phyloP scores from a whole-genome alignment of 2,797 vertebrate species.

The Limnodromus scolopaceus region DNA sequence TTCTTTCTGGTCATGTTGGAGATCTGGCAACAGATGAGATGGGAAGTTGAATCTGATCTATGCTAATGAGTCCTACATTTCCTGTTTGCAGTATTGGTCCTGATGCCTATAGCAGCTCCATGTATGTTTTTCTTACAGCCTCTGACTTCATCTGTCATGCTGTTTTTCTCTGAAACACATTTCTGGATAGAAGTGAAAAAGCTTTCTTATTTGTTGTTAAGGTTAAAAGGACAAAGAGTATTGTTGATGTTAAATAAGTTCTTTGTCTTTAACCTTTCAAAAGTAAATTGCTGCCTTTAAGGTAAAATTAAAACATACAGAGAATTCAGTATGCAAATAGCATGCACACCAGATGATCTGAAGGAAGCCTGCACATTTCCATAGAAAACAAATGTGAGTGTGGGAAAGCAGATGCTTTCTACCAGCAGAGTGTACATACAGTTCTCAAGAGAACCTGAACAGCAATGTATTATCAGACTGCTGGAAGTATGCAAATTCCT shows the following conservation, averaged over 20 bases:
- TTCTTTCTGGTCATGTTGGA: slow-evolving; percentile 2
- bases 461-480: slow-evolving; percentile 73
- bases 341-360: slow-evolving; percentile 67
- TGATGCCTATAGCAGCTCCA: slow-evolving; percentile 8
- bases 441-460: slow-evolving; percentile 69
- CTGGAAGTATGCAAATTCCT: slow-evolving; percentile 70
- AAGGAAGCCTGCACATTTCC: slow-evolving; percentile 66
- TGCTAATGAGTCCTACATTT: slow-evolving; percentile 41
- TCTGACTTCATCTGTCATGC: neutral
- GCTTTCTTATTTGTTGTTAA: neutral
- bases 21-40: neutral
- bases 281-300: slow-evolving; percentile 52
- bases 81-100: neutral
- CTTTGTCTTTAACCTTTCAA: slow-evolving; percentile 54
- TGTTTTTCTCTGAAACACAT: neutral
- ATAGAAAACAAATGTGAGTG: slow-evolving; percentile 70
- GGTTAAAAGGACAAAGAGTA: neutral
- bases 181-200: neutral
- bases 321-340: slow-evolving; percentile 73
- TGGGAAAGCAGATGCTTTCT: slow-evolving; percentile 76
- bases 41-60: neutral
- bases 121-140: neutral
- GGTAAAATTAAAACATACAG: slow-evolving; percentile 68
- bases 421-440: slow-evolving; percentile 62
- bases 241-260: neutral